Evolutionary conservation across 2,888 invertebrate genomes (phyloP).

Genomic region (Octonoba sinensis): DNA sequence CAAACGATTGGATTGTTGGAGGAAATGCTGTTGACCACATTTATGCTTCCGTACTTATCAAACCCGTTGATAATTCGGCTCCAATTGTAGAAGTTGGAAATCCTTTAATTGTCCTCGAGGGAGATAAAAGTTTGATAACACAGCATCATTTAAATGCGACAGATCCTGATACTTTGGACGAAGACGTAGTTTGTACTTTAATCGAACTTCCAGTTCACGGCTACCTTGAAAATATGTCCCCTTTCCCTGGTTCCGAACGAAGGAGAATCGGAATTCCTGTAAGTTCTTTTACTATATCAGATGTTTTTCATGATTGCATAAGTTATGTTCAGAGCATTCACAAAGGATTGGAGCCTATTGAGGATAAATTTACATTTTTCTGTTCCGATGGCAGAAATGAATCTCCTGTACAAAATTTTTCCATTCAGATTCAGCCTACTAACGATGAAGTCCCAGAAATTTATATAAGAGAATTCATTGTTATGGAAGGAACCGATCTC

Average conservation of each 20-base stretch:
- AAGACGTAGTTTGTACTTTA: conserved; percentile 69
- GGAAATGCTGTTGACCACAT: conserved; percentile 68
- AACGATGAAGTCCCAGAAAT: conserved; percentile 72
- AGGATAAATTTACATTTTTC: conserved; percentile 69
- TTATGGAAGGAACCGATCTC: conserved; percentile 71
- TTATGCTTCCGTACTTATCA: conserved; percentile 68
- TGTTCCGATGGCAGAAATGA: conserved; percentile 71
- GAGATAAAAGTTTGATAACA: conserved; percentile 68
- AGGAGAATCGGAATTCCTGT: conserved; percentile 69
- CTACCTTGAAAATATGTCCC: conserved; percentile 70
- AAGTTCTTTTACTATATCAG: conserved; percentile 69
- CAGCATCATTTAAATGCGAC: conserved; percentile 68
- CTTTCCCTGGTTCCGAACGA: conserved; percentile 70
- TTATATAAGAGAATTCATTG: conserved; percentile 70
- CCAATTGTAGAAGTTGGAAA: conserved; percentile 68
- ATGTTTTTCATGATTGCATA: conserved; percentile 68
- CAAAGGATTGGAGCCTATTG: conserved; percentile 70
- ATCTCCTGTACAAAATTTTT: conserved; percentile 68
- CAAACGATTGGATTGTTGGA: conserved; percentile 68
- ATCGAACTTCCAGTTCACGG: conserved; percentile 69
- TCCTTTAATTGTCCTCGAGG: conserved; percentile 69
- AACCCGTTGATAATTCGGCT: conserved; percentile 70
- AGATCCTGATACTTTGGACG: conserved; percentile 70
- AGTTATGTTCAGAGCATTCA: conserved; percentile 72
- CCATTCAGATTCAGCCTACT: conserved; percentile 69